Percentiles rank a stretch among this genome's conserved stretches.
phyloP scores from a whole-genome alignment of 2,113 vertebrate genomes.

The Promerops cafer region DNA sequence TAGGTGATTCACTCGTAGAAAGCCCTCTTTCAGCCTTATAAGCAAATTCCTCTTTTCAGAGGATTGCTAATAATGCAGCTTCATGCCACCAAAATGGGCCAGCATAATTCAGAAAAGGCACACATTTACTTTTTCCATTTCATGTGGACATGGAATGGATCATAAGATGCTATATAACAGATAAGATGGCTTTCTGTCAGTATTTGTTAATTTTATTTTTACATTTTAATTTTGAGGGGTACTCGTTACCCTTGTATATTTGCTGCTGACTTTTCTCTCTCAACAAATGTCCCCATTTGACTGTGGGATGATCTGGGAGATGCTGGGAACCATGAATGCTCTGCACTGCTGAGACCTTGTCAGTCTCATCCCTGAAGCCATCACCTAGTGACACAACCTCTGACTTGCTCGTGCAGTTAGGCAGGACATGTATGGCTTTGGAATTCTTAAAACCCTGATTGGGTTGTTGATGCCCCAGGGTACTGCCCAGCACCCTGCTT shows the following conservation, averaged over 20 bases:
- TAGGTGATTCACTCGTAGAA: not conserved
- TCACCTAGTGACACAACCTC: not conserved
- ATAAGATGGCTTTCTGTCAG: not conserved
- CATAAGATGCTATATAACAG: not conserved
- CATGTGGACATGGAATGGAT: not conserved
- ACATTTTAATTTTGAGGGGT: not conserved
- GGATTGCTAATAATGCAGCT: not conserved
- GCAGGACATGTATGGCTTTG: not conserved
- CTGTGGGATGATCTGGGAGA: not conserved
- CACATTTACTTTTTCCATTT: not conserved
- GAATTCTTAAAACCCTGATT: accelerated
- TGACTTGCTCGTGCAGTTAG: not conserved
- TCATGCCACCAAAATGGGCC: not conserved
- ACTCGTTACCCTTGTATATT: not conserved
- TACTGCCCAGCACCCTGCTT: not conserved
- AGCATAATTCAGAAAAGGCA: not conserved
- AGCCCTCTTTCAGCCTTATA: not conserved
- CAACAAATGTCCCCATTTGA: not conserved
- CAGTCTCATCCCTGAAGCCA: not conserved
- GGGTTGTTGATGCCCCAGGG: not conserved
- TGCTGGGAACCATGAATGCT: not conserved
- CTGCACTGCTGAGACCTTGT: not conserved
- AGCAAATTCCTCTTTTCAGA: not conserved
- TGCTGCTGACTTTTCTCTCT: not conserved
- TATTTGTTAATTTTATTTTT: not conserved